Conservation (phyloP, 2,888 invertebrate genomes). For the Myopa testacea region DNA sequence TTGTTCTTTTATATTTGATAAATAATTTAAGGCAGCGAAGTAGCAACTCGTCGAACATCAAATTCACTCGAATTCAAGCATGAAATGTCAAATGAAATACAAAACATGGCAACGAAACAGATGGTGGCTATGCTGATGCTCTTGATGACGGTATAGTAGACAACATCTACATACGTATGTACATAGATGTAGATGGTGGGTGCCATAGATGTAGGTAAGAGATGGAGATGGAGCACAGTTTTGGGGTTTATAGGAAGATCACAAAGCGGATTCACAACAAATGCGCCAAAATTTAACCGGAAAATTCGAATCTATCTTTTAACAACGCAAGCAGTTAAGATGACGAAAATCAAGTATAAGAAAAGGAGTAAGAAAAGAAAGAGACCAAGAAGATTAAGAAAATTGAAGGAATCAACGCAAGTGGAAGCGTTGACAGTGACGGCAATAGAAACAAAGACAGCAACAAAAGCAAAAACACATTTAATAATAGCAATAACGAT, state of each 20-base stretch:
- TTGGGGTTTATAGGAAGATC: neutral
- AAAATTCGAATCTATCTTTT: slow-evolving; percentile 14
- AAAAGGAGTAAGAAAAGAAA: neutral
- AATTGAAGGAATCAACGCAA: neutral
- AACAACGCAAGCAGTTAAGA: neutral
- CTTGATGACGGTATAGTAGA: neutral
- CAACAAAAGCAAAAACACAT: neutral
- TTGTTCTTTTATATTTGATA: slow-evolving; percentile 1
- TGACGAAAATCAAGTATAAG: neutral
- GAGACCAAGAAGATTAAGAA: neutral
- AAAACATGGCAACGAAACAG: slow-evolving; percentile 17
- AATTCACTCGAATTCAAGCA: slow-evolving; percentile 2
- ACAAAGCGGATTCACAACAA: neutral
- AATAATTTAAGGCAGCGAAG: slow-evolving; percentile 9
- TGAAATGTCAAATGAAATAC: slow-evolving; percentile 24
- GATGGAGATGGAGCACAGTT: neutral
- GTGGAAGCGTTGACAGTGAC: neutral
- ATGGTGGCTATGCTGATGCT: slow-evolving; percentile 15
- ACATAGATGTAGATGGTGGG: neutral
- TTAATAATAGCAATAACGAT: too few relatives aligned
- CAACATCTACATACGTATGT: neutral
- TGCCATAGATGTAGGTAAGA: neutral
- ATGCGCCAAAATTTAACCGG: neutral
- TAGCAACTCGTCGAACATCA: neutral
- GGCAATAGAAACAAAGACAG: neutral